A percentile compares a stretch with the other conserved stretches of the same genome.
Evolutionary conservation across 2,888 invertebrate species (phyloP).

Genomic region (Hypena proboscidalis): DNA sequence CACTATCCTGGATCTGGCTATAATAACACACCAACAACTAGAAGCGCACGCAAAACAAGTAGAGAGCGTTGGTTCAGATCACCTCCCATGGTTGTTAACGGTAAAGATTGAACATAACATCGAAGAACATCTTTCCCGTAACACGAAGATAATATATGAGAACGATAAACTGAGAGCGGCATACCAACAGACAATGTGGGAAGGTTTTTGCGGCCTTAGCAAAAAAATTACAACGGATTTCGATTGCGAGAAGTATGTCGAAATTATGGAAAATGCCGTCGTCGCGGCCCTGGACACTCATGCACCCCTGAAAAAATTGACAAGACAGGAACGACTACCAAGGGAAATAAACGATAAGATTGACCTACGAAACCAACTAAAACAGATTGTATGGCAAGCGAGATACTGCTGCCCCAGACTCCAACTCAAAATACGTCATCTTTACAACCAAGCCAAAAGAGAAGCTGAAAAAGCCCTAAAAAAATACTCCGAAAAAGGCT

Average conservation of each 20-base stretch:
- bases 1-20: constrained; percentile 10
- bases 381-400: constrained; percentile 6
- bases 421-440: background rate
- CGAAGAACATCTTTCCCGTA: constrained; percentile 1
- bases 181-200: constrained; percentile 9
- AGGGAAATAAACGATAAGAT: constrained; percentile 12
- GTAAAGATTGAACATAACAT: constrained; percentile 4
- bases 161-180: constrained; percentile 2
- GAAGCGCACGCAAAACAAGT: constrained; percentile 8
- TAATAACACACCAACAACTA: constrained; percentile 8
- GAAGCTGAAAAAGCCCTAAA: constrained; percentile 8
- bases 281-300: constrained; percentile 6
- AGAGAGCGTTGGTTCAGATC: constrained; percentile 13
- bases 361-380: constrained; percentile 4
- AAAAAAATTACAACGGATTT: constrained; percentile 3
- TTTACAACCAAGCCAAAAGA: constrained; percentile 5
- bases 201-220: constrained; percentile 3
- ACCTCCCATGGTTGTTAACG: constrained; percentile 7
- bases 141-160: constrained; percentile 1
- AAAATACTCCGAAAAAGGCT: constrained; percentile 12
- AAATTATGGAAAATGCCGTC: background rate
- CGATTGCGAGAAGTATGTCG: constrained; percentile 1
- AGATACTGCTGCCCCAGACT: background rate
- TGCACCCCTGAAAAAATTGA: constrained; percentile 7
- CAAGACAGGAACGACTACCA: constrained; percentile 13